phyloP scores from a whole-genome alignment of 1,140 invertebrate species.

The Sycophaga agraensis region DNA sequence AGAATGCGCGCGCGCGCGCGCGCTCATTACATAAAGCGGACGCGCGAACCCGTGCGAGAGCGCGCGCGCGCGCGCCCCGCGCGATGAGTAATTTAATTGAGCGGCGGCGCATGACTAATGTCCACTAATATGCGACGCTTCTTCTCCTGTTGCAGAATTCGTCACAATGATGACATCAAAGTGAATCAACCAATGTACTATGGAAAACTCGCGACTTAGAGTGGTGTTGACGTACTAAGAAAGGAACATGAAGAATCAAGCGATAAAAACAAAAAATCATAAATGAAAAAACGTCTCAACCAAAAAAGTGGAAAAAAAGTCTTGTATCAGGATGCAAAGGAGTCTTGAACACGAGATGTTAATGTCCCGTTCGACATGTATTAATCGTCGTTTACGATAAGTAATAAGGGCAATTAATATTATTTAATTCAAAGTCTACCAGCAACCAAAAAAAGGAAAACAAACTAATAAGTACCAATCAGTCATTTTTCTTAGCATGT shows the following conservation, averaged over 20 bases:
- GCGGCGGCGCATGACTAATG: conserved; percentile 6
- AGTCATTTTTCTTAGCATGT: conserved; percentile 33
- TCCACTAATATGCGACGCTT: not conserved
- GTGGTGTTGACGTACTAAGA: conserved; percentile 57
- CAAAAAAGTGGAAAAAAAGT: conserved; percentile 46
- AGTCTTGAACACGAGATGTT: conserved; percentile 55
- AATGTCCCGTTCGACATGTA: conserved; percentile 52
- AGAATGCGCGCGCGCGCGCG: not conserved
- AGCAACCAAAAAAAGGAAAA: conserved; percentile 31
- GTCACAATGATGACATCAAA: conserved; percentile 99
- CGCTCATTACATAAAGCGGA: conserved; percentile 1
- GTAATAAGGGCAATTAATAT: conserved; percentile 49
- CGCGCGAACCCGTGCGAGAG: not conserved
- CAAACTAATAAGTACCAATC: conserved; percentile 25
- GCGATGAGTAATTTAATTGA: conserved; percentile 3
- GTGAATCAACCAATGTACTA: conserved; percentile 66
- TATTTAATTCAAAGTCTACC: conserved; percentile 49
- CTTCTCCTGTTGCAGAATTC: conserved; percentile 81
- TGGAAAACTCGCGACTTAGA: conserved; percentile 57
- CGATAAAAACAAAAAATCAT: conserved; percentile 45
- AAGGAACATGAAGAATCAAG: conserved; percentile 35
- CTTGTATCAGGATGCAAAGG: conserved; percentile 57
- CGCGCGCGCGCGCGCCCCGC: not conserved
- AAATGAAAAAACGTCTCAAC: conserved; percentile 34
- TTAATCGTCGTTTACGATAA: conserved; percentile 50